These are phyloP conservation scores for Meiosimyza decipiens DNA, from an alignment of 2,888 invertebrate genomes.

Conservation along the genomic window DNA sequence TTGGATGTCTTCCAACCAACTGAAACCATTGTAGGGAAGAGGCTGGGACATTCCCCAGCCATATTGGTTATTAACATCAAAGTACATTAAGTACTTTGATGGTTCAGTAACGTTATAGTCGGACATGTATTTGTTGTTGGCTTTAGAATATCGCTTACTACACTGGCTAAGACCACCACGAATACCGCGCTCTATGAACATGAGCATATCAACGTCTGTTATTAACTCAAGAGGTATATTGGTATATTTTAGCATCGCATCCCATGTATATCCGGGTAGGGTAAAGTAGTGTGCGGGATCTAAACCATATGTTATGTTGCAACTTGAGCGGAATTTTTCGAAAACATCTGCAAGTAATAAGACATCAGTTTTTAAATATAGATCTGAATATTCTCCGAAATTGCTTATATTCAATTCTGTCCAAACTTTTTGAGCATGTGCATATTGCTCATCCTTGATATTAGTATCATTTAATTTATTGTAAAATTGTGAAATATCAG, in stretches of 20 bases:
- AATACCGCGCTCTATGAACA: neutral
- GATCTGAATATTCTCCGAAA: constrained; percentile 14
- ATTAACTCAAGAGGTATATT: neutral
- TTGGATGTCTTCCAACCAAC: constrained; percentile 47
- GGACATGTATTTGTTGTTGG: neutral
- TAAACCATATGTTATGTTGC: constrained; percentile 15
- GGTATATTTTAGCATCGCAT: neutral
- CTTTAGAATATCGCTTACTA: neutral
- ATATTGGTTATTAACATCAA: constrained; percentile 47
- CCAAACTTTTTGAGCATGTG: neutral
- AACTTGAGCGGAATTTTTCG: constrained; percentile 17
- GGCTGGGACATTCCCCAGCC: constrained; percentile 53
- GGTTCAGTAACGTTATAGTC: neutral
- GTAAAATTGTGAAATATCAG: neutral
- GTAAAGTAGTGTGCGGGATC: neutral
- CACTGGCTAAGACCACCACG: neutral
- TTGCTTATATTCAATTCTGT: neutral
- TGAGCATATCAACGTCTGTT: neutral
- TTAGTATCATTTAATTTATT: neutral
- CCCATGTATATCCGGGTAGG: neutral
- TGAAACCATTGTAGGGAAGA: constrained; percentile 52
- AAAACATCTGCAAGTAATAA: constrained; percentile 29
- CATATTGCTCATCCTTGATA: constrained; percentile 1
- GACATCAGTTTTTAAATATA: constrained; percentile 27
- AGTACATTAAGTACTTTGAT: constrained; percentile 51